phyloP scores from a whole-genome alignment of 2,888 invertebrate genomes.

The Scaptomyza caliginosa region DNA sequence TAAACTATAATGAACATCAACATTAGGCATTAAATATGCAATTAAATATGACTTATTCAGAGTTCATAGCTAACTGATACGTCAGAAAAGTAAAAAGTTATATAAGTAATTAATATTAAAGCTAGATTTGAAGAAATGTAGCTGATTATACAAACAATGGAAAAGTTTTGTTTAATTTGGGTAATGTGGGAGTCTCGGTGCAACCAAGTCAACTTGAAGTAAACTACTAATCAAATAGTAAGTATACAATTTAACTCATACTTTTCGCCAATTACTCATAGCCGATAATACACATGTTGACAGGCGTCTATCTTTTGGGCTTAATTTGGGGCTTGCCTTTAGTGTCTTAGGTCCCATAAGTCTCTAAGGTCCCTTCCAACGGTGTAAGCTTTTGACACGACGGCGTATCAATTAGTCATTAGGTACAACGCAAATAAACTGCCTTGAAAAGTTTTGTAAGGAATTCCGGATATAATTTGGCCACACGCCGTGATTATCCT shows the following conservation, averaged over 20 bases:
- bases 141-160: not conserved
- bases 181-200: not conserved
- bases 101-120: not conserved
- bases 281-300: slow-evolving; percentile 58
- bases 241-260: not conserved
- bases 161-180: not conserved
- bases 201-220: not conserved
- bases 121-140: not conserved
- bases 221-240: not conserved
- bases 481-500: slow-evolving; percentile 2
- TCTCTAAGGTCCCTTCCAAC: not conserved
- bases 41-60: not conserved
- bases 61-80: not conserved
- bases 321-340: slow-evolving; percentile 27
- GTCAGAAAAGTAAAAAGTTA: not conserved
- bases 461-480: slow-evolving; percentile 32
- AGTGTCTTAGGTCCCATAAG: slow-evolving; percentile 37
- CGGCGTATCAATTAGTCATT: slow-evolving; percentile 56
- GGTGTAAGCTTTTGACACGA: slow-evolving; percentile 40
- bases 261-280: slow-evolving; percentile 45
- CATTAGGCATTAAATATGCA: too few species aligned
- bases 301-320: slow-evolving; percentile 46
- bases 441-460: slow-evolving; percentile 26
- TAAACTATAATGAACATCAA: not conserved
- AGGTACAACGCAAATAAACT: slow-evolving; percentile 38